These are phyloP conservation scores for Serinus canaria DNA, from an alignment of 2,113 vertebrate genomes.

Conservation along the genomic window DNA sequence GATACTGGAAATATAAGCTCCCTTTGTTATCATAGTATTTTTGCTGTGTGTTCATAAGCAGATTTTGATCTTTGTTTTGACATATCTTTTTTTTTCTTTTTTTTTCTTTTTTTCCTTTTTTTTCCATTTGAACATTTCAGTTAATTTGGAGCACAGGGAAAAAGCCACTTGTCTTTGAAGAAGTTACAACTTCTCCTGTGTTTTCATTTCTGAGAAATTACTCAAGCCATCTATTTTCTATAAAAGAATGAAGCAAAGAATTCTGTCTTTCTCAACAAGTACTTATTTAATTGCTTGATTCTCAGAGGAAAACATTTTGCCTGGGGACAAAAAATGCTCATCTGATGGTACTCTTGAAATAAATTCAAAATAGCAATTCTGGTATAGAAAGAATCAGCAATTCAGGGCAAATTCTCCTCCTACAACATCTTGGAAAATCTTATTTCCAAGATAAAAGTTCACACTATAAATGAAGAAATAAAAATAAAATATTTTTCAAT, in stretches of 20 bases:
- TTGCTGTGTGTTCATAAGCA: not conserved
- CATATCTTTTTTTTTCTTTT: not conserved
- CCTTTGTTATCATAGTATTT: not conserved
- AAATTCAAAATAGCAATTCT: not conserved
- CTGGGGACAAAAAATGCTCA: not conserved
- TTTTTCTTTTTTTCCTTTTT: not conserved
- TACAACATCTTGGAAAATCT: not conserved
- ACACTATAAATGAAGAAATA: not conserved
- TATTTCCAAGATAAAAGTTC: not conserved
- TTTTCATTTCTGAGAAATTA: not conserved
- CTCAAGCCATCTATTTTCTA: not conserved
- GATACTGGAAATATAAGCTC: not conserved
- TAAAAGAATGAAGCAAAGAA: not conserved
- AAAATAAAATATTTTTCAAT: not conserved
- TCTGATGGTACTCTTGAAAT: not conserved
- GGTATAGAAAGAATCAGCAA: not conserved
- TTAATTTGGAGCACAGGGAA: not conserved
- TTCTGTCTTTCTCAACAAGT: not conserved
- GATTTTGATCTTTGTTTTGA: not conserved
- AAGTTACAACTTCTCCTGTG: not conserved
- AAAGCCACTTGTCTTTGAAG: not conserved
- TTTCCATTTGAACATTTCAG: not conserved
- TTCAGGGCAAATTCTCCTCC: not conserved
- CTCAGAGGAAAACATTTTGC: not conserved
- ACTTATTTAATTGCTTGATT: not conserved